Percentiles rank a stretch among this genome's conserved stretches.
These are phyloP conservation scores for Theonella swinhoei DNA, from an alignment of 37 sponge, comb jelly and placozoan genomes.

Conservation along the genomic window DNA sequence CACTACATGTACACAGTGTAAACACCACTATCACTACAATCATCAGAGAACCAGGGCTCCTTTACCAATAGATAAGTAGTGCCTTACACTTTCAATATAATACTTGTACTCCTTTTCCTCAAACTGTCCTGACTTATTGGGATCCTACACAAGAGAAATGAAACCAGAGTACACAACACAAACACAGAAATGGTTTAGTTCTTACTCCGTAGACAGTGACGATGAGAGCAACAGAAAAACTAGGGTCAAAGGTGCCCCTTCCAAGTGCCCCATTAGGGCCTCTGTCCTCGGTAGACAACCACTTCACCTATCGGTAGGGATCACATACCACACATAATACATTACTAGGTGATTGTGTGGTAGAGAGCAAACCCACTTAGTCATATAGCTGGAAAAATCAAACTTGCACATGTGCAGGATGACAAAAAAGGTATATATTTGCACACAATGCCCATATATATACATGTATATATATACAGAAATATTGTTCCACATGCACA, in stretches of 20 bases:
- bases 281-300: slow-evolving; percentile 47
- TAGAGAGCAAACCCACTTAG: no score
- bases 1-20: no score
- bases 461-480: no score
- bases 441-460: no score
- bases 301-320: slow-evolving; percentile 35
- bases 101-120: slow-evolving; percentile 88
- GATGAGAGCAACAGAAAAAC: slow-evolving; percentile 57
- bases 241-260: slow-evolving; percentile 61
- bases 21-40: no score
- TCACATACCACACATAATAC: no score
- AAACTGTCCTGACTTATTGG: slow-evolving; percentile 43
- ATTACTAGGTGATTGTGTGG: no score
- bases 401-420: no score
- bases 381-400: no score
- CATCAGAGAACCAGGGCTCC: no score
- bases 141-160: slow-evolving; percentile 18
- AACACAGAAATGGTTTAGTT: background rate
- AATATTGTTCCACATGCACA: no score
- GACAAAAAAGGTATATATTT: background rate
- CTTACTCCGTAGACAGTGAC: slow-evolving; percentile 76
- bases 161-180: background rate
- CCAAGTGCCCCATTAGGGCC: slow-evolving; percentile 74
- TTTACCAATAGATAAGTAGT: no score
- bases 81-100: slow-evolving; percentile 77